Evolutionary conservation across 1,140 invertebrate species (phyloP).

Genomic region (Neotoxoptera formosana): DNA sequence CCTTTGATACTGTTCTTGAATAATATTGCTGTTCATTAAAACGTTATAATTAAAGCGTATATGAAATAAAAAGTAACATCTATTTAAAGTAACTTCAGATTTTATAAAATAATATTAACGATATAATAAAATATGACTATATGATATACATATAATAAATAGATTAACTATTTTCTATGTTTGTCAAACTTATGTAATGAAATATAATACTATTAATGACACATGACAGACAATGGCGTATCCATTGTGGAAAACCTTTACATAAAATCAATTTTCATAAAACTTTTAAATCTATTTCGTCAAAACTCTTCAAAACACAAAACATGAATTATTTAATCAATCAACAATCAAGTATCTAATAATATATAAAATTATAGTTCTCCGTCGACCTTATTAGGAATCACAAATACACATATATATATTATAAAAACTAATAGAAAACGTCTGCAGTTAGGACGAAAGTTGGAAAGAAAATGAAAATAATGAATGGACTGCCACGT

Average conservation of each 20-base stretch:
- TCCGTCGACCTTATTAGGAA: neutral
- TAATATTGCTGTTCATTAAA: neutral
- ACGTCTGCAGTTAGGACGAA: neutral
- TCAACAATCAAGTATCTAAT: neutral
- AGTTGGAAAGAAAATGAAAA: neutral
- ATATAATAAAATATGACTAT: neutral
- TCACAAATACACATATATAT: neutral
- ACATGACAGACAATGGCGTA: neutral
- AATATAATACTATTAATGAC: conserved; percentile 10
- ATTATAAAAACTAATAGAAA: neutral
- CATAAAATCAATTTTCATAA: neutral
- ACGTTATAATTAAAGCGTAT: neutral
- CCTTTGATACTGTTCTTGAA: neutral
- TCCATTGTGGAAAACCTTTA: neutral
- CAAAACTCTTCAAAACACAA: neutral
- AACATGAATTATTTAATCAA: neutral
- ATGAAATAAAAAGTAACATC: neutral
- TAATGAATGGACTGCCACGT: neutral
- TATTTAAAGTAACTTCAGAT: neutral
- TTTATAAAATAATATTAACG: neutral
- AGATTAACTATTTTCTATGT: neutral
- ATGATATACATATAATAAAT: no score
- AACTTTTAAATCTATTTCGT: conserved; percentile 2
- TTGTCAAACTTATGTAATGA: neutral
- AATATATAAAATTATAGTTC: no score